phyloP scores from a whole-genome alignment of 2,113 vertebrate species.

The Chunga burmeisteri region DNA sequence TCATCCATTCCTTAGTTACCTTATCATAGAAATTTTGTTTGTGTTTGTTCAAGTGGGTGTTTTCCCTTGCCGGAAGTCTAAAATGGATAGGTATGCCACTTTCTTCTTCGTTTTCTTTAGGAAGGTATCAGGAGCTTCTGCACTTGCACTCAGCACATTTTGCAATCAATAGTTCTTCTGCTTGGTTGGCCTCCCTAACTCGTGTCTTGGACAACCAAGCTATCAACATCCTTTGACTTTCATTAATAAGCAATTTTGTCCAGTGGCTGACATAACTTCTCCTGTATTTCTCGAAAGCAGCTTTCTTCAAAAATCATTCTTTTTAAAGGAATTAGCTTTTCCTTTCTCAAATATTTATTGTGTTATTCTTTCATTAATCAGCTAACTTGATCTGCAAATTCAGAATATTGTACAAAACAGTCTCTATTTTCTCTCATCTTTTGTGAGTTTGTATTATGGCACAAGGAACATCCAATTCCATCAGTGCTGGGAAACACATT shows the following conservation, averaged over 20 bases:
- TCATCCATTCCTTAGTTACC: neutral
- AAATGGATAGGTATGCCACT: neutral
- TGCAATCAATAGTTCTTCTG: neutral
- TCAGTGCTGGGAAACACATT: neutral
- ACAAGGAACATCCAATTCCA: neutral
- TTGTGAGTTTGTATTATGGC: neutral
- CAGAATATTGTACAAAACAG: neutral
- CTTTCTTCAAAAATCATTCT: neutral
- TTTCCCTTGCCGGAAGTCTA: neutral
- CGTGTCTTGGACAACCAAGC: neutral
- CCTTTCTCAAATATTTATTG: neutral
- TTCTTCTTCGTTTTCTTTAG: neutral
- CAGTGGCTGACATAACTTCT: neutral
- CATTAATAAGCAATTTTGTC: neutral
- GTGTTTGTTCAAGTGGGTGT: neutral
- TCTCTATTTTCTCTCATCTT: neutral
- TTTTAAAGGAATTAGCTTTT: neutral
- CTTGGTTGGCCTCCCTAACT: neutral
- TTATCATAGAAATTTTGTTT: neutral
- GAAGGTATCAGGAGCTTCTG: neutral
- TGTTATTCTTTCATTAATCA: neutral
- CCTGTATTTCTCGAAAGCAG: neutral
- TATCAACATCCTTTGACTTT: neutral
- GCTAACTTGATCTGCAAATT: neutral
- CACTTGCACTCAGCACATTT: neutral